These are phyloP conservation scores for Pollachius pollachius DNA, from an alignment of 2,113 vertebrate genomes.

Conservation along the genomic window DNA sequence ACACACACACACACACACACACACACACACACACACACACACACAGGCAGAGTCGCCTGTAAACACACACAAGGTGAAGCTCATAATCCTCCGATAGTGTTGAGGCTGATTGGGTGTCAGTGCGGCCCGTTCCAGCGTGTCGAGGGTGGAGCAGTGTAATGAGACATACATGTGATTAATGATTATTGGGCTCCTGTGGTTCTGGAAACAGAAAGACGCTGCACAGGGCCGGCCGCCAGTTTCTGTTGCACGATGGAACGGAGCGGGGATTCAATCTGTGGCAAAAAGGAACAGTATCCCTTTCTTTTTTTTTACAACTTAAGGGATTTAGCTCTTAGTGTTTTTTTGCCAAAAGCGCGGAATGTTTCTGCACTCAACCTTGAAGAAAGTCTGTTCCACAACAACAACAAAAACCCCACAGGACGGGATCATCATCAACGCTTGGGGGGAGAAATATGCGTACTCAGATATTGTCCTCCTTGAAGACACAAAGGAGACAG, in stretches of 20 bases:
- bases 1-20: not conserved
- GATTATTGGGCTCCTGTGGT: constrained; percentile 47
- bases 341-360: constrained; percentile 25
- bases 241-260: too few species aligned
- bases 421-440: constrained; percentile 42
- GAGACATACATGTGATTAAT: constrained; percentile 56
- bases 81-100: constrained; percentile 15
- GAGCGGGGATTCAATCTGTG: too few species aligned
- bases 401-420: constrained; percentile 47
- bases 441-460: constrained; percentile 59
- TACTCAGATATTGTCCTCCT: constrained; percentile 66
- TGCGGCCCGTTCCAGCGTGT: constrained; percentile 28
- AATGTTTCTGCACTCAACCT: constrained; percentile 45
- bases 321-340: constrained; percentile 29
- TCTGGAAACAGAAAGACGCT: constrained; percentile 37
- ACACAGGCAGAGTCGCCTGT: constrained; percentile 13
- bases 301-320: constrained; percentile 45
- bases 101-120: constrained; percentile 50
- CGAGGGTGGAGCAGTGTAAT: constrained; percentile 20
- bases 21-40: not conserved
- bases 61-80: not conserved
- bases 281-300: not conserved
- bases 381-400: constrained; percentile 63
- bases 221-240: too few species aligned
- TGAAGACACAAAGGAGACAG: constrained; percentile 50